phyloP scores from a whole-genome alignment of 2,113 vertebrate species.

The Coregonus clupeaformis region DNA sequence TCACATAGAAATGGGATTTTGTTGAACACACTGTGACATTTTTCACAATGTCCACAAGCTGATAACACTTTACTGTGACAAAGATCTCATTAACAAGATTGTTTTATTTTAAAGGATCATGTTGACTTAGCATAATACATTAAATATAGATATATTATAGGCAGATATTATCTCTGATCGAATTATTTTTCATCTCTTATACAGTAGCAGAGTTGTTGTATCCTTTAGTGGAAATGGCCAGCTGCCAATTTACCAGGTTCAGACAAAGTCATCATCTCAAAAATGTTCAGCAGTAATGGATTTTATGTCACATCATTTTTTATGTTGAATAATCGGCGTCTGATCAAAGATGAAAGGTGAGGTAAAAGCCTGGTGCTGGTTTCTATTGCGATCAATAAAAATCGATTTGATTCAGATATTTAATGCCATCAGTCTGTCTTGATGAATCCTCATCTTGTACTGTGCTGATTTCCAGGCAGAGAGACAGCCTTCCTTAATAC shows the following conservation, averaged over 20 bases:
- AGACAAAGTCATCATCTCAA: slow-evolving; percentile 19
- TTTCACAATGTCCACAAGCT: no score
- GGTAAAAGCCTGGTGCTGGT: background rate
- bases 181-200: no score
- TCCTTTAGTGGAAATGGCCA: no score
- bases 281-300: slow-evolving; percentile 7
- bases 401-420: slow-evolving; percentile 31
- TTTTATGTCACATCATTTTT: slow-evolving; percentile 37
- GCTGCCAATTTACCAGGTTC: background rate
- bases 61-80: no score
- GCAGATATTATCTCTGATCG: no score
- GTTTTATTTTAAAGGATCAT: no score
- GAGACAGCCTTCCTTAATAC: background rate
- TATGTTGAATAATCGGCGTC: slow-evolving; percentile 14
- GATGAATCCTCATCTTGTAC: background rate
- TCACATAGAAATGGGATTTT: background rate
- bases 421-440: background rate
- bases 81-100: no score
- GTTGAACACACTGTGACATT: background rate
- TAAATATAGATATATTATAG: no score
- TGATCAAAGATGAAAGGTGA: background rate
- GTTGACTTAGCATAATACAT: no score
- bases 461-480: slow-evolving; percentile 15
- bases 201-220: no score
- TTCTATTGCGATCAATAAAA: background rate